phyloP scores from a whole-genome alignment of 2,113 vertebrate genomes.

The Nothobranchius kuhntae region DNA sequence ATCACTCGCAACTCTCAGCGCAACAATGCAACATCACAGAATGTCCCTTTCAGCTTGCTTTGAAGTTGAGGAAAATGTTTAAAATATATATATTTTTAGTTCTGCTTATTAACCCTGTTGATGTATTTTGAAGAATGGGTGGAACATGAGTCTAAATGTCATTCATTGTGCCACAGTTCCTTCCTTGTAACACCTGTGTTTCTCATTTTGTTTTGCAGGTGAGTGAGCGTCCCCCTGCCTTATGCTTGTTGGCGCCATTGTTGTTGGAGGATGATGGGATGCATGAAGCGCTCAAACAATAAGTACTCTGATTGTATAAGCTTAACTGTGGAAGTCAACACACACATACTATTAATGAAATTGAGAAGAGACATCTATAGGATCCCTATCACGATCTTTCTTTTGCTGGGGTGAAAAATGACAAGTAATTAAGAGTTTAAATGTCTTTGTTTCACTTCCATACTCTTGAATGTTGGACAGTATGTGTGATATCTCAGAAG shows the following conservation, averaged over 20 bases:
- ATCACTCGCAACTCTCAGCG: neutral
- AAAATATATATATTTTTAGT: neutral
- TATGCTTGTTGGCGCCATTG: slow-evolving; percentile 12
- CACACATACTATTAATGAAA: neutral
- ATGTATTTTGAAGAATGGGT: neutral
- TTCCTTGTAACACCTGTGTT: neutral
- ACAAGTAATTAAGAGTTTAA: no score
- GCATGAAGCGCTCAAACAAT: slow-evolving; percentile 37
- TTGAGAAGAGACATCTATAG: no score
- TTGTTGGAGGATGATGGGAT: slow-evolving; percentile 11
- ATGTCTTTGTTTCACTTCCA: no score
- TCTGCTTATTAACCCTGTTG: neutral
- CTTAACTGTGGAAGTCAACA: neutral
- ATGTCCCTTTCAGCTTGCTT: neutral
- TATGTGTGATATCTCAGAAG: neutral
- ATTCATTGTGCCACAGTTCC: neutral
- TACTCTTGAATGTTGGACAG: no score
- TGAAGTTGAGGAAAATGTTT: neutral
- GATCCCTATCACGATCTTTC: no score
- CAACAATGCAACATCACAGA: neutral
- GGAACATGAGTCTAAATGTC: neutral
- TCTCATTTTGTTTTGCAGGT: slow-evolving; percentile 70
- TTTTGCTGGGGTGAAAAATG: no score
- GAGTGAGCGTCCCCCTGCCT: slow-evolving; percentile 47
- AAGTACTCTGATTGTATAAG: slow-evolving; percentile 50